Base-by-base conservation (phyloP, 2,797 vertebrate genomes). In the Sebastes melanostomus region DNA sequence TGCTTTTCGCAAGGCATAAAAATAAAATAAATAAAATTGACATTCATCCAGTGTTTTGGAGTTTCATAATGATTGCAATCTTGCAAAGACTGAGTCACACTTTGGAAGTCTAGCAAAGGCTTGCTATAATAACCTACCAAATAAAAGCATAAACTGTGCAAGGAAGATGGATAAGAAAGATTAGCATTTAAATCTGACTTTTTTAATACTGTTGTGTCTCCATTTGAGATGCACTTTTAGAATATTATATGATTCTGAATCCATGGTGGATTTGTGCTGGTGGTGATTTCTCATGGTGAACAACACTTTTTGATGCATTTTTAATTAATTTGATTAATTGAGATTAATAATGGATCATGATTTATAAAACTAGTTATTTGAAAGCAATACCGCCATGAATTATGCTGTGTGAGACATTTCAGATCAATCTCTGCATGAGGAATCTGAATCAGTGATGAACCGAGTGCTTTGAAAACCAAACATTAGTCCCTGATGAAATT, bases 401-500 rank as follows among this genome's bases (percentile, higher is more conserved):
- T 36, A 72, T 61, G 54, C 63, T 22, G 6, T 50, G 4, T 56
- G 62, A 80, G 34, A 34, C 66, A 38, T 50, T 75, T 54, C 50
- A 61, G 25, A 67, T 80, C 69, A 65, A 71, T 86, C 79, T 63
- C 55, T 29, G 69, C 20, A 72, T 38, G 32, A 77, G 56, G 71
- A 79, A 74, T 74, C 11, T 8, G 12, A 80, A 62, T 77, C n/a
- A 0, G 18, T 24, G 66, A 88, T 81, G 75, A 86, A 78, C 66
- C 1, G 30, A 69, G 61, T 24, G 59, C 78, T 83, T 68, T 63
- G 70, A 81, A 90, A 83, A 79, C 58, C 78, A 85, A 87, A 89
- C 78, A 91, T 83, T 70, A 73, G 74, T 76, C 75, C 42, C 54
- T 62, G 77, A 85, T 89, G 38, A 84, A 82, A 86, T 74, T 38